Evolutionary conservation across 2,888 invertebrate species (phyloP), one percentile per base, ranked within the genome.

Genomic region (Steromphala cineraria): DNA sequence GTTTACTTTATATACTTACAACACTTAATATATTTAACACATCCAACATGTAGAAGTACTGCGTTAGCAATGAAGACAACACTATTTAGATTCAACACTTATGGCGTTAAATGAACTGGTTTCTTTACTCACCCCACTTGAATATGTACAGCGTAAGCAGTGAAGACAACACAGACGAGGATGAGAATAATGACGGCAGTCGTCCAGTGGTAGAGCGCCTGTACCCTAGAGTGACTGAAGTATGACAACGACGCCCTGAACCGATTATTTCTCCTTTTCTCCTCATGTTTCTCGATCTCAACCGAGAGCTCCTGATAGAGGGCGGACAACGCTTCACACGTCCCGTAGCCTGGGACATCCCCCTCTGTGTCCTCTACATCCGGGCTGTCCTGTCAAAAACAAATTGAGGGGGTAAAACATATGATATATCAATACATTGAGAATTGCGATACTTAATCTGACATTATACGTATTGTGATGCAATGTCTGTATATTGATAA

Each of bases 201-300:
- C 17, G 88, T 87, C 87, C 89, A 89, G 62, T 89, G 89, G 74
- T 87, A 89, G 17, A 87, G 79, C 2, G 88, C 84, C 28, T 85
- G 84, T 31, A 88, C 85, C 46, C 83, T 78, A 36, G 62, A 53
- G 62, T 86, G 88, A 78, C 86, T 82, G 62, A 88, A 82, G 31
- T 81, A 78, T 8, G 62, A 52, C 17, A 85, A 62, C 36, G 79
- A 78, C 10, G 5, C 10, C 62, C 81, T 81, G 62, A 78, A 71
- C 79, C 82, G 82, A 10, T 80, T 31, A 46, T 76, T 77, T 19
- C 55, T 76, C n/a, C 77, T 56, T 8, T 52, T 31, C 13, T 78
- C 75, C 74, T 84, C 80, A 79, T 84, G 80, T 19, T 75, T 52
- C n/a, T 84, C 78, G 1, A 89, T 77, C 67, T 88, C 87, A 40